Evolutionary conservation across 30 jellyfish, hydroid and myxozoan species (phyloP), one percentile per base, ranked within the genome.

Genomic region (Hydra vulgaris): DNA sequence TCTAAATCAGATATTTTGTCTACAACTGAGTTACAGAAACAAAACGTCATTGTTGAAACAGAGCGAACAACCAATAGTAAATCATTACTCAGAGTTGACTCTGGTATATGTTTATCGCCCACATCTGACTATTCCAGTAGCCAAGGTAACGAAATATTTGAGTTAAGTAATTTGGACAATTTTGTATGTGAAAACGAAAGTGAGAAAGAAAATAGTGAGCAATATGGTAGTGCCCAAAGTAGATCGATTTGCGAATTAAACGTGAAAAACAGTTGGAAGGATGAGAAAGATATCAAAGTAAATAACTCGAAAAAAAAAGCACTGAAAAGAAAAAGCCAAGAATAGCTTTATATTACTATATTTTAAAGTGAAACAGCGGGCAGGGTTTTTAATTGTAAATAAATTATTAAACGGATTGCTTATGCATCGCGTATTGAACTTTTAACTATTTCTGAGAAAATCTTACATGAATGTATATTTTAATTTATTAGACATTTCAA

Each of bases 41-140:
- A n/a, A n/a, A n/a, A n/a, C n/a, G n/a, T n/a, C n/a, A n/a, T n/a
- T n/a, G n/a, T 12, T 40, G 61, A 40, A 12, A 12, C 5, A 40
- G 12, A 40, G 8, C 61, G 61, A 5, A 3, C 61, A 3, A 40
- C 61, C 5, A 40, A 40, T 12, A n/a, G n/a, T n/a, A 40, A 40
- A 40, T 3, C 80, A 20, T 54, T 78, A n/a, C 53, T 80, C 7
- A 54, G 85, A 52, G 79, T 77, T 18, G 85, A 78, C 82, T 78
- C 85, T 17, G 85, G 85, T 27, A 78, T 78, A 4, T 78, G 85
- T 53, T 76, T 78, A 1, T 78, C 85, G 17, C 85, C 85, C 23
- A 74, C 4, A 75, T 25, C 55, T 53, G 74, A 25, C 18, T 22
- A 22, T 8, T 75, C 83, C 12, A 40, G 61, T 40, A 40, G 61